Evolutionary conservation across 2,797 vertebrate genomes (phyloP).

Genomic region (Ptychobarbus kaznakovi): DNA sequence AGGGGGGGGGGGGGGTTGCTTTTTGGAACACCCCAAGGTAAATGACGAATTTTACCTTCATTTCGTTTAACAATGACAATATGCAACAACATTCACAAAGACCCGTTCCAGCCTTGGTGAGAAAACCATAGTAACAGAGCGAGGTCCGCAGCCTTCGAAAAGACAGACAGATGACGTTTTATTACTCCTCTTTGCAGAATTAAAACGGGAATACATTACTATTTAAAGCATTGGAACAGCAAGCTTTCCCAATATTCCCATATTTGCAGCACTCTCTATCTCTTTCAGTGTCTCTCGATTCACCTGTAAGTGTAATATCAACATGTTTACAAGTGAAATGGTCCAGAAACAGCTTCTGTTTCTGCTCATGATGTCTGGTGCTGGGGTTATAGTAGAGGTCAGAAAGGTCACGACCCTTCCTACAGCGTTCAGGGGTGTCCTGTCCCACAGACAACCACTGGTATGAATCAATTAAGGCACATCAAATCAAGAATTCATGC

Average conservation of each 20-base stretch:
- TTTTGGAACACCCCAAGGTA: conserved; percentile 56
- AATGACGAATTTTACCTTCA: conserved; percentile 43
- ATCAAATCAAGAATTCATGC: conserved; percentile 96
- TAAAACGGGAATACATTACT: conserved; percentile 1
- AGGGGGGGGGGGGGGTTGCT: conserved; percentile 13
- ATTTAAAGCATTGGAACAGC: conserved; percentile 9
- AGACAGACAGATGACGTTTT: conserved; percentile 19
- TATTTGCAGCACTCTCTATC: background rate
- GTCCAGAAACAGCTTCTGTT: background rate
- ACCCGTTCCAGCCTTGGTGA: conserved; percentile 52
- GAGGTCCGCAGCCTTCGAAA: conserved; percentile 18
- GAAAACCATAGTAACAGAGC: conserved; percentile 38
- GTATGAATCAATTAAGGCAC: conserved; percentile 94
- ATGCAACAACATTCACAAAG: conserved; percentile 41
- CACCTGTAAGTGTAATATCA: background rate
- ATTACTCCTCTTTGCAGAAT: conserved; percentile 20
- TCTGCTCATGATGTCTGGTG: conserved; percentile 72
- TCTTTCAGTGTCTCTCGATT: background rate
- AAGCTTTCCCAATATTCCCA: background rate
- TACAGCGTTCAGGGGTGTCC: conserved; percentile 29
- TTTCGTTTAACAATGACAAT: conserved; percentile 45
- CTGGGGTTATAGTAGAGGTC: conserved; percentile 75
- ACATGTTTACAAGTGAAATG: background rate
- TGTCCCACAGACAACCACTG: conserved; percentile 81
- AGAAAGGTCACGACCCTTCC: conserved; percentile 68